These are phyloP conservation scores for Thamnophis elegans DNA, from an alignment of 2,797 vertebrate genomes.

Conservation along the genomic window DNA sequence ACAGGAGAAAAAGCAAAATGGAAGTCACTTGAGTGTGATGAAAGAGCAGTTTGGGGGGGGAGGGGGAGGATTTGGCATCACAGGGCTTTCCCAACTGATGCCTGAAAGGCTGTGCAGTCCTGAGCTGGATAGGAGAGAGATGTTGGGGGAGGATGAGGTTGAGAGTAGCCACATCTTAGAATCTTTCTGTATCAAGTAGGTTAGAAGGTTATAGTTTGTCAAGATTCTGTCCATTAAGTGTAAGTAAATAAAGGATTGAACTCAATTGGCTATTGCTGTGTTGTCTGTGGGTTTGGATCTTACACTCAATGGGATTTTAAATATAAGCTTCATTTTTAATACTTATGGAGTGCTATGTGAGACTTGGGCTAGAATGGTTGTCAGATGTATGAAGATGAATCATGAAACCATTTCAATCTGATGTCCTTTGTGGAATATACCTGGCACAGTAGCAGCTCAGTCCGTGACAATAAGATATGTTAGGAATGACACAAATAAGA, in stretches of 20 bases:
- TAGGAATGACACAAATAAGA: not conserved
- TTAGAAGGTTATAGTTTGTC: not conserved
- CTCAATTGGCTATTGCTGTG: not conserved
- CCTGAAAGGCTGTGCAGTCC: not conserved
- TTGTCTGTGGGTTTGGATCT: not conserved
- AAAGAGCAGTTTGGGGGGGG: rapidly evolving
- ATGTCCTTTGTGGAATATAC: not conserved
- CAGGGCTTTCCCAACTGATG: not conserved
- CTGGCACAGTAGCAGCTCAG: not conserved
- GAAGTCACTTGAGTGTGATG: not conserved
- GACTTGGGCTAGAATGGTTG: not conserved
- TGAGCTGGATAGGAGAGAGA: not conserved
- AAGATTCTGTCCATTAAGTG: not conserved
- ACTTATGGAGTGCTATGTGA: not conserved
- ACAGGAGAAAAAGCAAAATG: not conserved
- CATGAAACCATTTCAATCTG: not conserved
- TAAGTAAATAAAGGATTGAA: not conserved
- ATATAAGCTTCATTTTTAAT: not conserved
- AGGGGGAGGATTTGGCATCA: not conserved
- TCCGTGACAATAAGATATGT: not conserved
- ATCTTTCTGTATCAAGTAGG: not conserved
- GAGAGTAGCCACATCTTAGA: too few relatives aligned
- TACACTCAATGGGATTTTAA: not conserved
- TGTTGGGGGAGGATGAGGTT: too few relatives aligned
- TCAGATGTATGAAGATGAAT: not conserved